Percentiles rank a stretch among this genome's conserved stretches.
These are phyloP conservation scores for Lepus americanus DNA, from an alignment of 2,113 vertebrate species.

Conservation along the genomic window DNA sequence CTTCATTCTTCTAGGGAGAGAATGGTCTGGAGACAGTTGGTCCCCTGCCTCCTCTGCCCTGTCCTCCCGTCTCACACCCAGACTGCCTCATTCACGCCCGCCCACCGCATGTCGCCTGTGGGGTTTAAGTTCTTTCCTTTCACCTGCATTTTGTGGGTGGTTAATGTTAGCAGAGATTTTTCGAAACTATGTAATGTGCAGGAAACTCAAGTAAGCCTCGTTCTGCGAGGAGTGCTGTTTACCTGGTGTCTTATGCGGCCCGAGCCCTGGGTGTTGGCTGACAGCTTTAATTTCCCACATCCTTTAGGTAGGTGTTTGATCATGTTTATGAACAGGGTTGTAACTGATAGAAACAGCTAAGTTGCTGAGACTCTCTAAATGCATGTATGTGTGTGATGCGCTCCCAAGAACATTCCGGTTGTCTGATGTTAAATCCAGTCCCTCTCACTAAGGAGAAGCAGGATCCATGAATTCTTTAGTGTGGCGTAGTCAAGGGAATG, in stretches of 20 bases:
- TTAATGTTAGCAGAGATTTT: constrained; percentile 4
- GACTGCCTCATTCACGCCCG: not conserved
- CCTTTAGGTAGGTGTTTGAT: constrained; percentile 2
- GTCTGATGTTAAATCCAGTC: not conserved
- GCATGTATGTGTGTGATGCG: not conserved
- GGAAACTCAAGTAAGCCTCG: constrained; percentile 7
- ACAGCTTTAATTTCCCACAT: not conserved
- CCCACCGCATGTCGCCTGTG: not conserved
- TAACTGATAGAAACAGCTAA: not conserved
- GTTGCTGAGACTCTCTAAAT: not conserved
- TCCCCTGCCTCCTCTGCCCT: not conserved
- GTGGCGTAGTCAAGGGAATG: not conserved
- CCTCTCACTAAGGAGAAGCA: not conserved
- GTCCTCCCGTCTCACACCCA: not conserved
- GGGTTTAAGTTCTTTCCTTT: constrained; percentile 25
- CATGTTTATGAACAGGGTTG: not conserved
- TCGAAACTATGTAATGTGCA: not conserved
- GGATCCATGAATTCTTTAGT: not conserved
- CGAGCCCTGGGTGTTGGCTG: not conserved
- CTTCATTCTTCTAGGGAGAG: not conserved
- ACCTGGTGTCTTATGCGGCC: not conserved
- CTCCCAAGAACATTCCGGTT: not conserved
- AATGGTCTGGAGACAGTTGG: not conserved
- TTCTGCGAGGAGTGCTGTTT: not conserved
- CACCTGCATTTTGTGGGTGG: constrained; percentile 34